These are phyloP conservation scores for Maniola hyperantus DNA, from an alignment of 2,888 invertebrate species.

Conservation along the genomic window DNA sequence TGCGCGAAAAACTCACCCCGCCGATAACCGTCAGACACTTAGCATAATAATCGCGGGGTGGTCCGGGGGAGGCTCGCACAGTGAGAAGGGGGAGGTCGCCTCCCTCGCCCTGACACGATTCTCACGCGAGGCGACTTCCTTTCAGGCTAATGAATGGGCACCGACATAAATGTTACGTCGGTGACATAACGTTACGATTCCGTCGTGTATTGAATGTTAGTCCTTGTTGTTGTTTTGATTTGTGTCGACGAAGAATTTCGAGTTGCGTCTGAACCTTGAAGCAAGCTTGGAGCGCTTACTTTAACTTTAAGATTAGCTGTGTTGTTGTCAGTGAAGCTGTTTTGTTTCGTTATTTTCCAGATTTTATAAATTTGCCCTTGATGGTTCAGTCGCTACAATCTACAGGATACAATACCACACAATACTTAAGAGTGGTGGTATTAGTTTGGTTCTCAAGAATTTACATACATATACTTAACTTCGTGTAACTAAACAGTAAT, in stretches of 20 bases:
- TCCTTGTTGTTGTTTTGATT: slow-evolving; percentile 11
- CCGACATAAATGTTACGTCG: slow-evolving; percentile 63
- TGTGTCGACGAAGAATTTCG: background rate
- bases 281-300: background rate
- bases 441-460: too few relatives aligned
- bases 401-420: too few relatives aligned
- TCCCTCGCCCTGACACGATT: slow-evolving; percentile 76
- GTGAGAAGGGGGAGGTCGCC: slow-evolving; percentile 43
- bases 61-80: slow-evolving; percentile 40
- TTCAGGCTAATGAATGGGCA: slow-evolving; percentile 78
- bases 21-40: slow-evolving; percentile 74
- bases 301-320: background rate
- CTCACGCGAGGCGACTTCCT: slow-evolving; percentile 78
- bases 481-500: too few relatives aligned
- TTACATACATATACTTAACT: too few relatives aligned
- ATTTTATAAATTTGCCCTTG: background rate
- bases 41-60: slow-evolving; percentile 78
- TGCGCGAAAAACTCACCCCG: slow-evolving; percentile 81
- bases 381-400: background rate
- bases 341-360: slow-evolving; percentile 1
- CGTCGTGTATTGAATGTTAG: slow-evolving; percentile 21
- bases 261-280: background rate
- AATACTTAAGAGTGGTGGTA: too few relatives aligned
- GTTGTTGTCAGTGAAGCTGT: too few relatives aligned
- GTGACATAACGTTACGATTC: slow-evolving; percentile 59